Evolutionary conservation across 2,888 invertebrate genomes (phyloP).

Genomic region (Strigamia crassipes): DNA sequence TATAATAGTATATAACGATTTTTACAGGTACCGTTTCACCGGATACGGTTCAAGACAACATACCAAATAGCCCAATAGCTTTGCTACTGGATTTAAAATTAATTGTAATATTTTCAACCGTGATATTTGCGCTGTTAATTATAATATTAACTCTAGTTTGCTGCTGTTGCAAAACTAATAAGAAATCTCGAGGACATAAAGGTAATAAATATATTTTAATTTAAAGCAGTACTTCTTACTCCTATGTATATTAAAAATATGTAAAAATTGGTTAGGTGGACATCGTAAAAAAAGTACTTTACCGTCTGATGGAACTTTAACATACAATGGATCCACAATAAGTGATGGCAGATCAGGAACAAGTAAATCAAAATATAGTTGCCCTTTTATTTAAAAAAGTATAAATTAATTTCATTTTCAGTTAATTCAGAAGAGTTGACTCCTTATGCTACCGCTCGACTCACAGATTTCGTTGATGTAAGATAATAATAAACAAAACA

Average conservation of each 20-base stretch:
- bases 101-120: not conserved
- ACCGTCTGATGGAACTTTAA: not conserved
- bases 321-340: not conserved
- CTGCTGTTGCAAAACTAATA: conserved; percentile 14
- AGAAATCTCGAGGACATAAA: not conserved
- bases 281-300: not conserved
- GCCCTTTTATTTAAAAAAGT: not conserved
- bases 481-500: not conserved
- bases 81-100: conserved; percentile 24
- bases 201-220: not conserved
- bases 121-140: not conserved
- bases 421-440: conserved; percentile 1
- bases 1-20: not conserved
- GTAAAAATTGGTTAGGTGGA: not conserved
- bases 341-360: conserved; percentile 29
- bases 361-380: not conserved
- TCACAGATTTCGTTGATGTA: conserved; percentile 20
- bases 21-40: not conserved
- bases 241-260: not conserved
- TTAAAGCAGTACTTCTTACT: not conserved
- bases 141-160: not conserved
- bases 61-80: not conserved
- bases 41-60: not conserved
- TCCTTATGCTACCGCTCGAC: conserved; percentile 37
- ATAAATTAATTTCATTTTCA: not conserved